Base-by-base conservation (phyloP, 2,113 vertebrate genomes). In the Urocolius indicus region DNA sequence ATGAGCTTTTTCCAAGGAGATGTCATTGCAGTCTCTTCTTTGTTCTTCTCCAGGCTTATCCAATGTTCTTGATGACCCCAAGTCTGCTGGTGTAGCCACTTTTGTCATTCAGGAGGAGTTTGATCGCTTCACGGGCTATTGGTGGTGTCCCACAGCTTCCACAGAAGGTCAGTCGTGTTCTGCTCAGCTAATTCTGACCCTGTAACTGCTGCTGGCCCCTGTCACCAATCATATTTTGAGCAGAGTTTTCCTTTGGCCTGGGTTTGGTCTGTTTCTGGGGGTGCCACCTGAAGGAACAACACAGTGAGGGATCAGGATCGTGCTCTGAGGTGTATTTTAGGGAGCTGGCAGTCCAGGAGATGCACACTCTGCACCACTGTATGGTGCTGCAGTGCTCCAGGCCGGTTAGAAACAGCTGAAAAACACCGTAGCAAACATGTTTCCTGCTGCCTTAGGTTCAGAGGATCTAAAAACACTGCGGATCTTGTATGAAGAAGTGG, bases 101-200 rank as follows among this genome's bases (percentile, higher is more conserved):
- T 99, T 99, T 74, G 99, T 99, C 98, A 99, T 99, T 94, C 99
- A 99, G 97, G 99, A 99, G 76, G 99, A 99, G 97, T 99, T 99
- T 92, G 99, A 99, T 93, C 98, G 99, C 21, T 99, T 99, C 95
- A 99, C 99, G 0, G 99, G 99, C 29, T 99, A 99, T 96, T 99
- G 99, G 99, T 99, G 99, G 99, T 99, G 98, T 90, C 99, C 99
- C 30, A 97, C 98, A 7, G 98, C 98, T 86, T 97, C 98, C 61
- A 96, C 96, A 75, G 98, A 99, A 98, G 99, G 99, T 99, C 88
- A 92, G 98, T 75, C 26, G 6, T 51, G 13, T 43, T 84, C 68
- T 79, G 34, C 74, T 38, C n/a, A 38, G 41, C 43, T 32, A 30
- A 15, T 49, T 32, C 90, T 73, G 54, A 16, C 0, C 0, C 80